Percentiles rank a stretch among this genome's conserved stretches.
phyloP scores from a whole-genome alignment of 1,140 invertebrate genomes.

The Drosophila ficusphila region DNA sequence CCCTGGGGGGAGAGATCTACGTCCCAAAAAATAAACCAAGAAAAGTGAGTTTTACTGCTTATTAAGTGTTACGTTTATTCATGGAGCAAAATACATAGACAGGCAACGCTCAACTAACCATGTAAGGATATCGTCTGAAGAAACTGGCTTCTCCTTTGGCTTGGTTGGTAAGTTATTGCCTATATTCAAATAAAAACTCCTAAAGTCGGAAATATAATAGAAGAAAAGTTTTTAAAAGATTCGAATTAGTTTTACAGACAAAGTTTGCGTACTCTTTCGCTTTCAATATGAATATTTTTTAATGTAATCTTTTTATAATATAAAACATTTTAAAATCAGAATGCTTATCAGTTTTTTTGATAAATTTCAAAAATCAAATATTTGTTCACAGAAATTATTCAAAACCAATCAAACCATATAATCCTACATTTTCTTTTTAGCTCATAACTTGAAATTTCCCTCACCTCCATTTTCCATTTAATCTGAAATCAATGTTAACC shows the following conservation, averaged over 20 bases:
- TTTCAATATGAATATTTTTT: not conserved
- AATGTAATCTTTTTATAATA: too few species aligned
- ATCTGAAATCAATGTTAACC: slow-evolving; percentile 31
- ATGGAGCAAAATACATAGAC: slow-evolving; percentile 31
- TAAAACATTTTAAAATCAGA: too few species aligned
- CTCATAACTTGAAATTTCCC: not conserved
- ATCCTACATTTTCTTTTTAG: not conserved
- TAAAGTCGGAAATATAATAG: slow-evolving; percentile 40
- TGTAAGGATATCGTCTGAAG: slow-evolving; percentile 20
- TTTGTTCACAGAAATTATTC: not conserved
- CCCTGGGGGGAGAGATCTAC: slow-evolving; percentile 35
- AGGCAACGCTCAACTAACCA: slow-evolving; percentile 31
- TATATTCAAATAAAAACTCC: slow-evolving; percentile 54
- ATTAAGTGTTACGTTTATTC: slow-evolving; percentile 56
- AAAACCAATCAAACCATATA: not conserved
- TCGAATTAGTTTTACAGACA: not conserved
- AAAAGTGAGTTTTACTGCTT: slow-evolving; percentile 64
- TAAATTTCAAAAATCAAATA: not conserved
- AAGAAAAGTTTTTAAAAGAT: not conserved
- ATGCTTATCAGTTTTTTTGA: not conserved
- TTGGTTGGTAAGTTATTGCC: slow-evolving; percentile 63
- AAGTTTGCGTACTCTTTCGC: not conserved
- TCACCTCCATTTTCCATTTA: not conserved
- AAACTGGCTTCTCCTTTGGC: slow-evolving; percentile 6
- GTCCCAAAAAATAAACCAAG: slow-evolving; percentile 26